Conservation (phyloP, 1,140 invertebrate species). For the Chrysoperla carnea region DNA sequence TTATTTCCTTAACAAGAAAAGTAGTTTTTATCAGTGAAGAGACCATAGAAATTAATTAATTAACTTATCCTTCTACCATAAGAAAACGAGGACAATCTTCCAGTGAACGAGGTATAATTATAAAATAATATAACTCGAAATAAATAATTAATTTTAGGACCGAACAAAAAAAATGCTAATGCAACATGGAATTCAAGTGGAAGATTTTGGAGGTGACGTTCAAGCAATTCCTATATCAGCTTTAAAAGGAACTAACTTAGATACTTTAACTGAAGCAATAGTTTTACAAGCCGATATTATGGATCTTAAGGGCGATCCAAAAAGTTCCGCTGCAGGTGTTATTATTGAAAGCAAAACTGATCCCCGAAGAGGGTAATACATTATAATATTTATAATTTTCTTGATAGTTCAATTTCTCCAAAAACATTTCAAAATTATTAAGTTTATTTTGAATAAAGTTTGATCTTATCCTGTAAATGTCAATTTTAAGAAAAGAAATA, state of each 20-base stretch:
- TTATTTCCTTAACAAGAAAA: too few species aligned
- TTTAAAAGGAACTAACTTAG: slow-evolving; percentile 63
- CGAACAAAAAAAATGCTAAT: slow-evolving; percentile 55
- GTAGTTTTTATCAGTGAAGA: too few species aligned
- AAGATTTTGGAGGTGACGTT: slow-evolving; percentile 82
- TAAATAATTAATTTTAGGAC: slow-evolving; percentile 31
- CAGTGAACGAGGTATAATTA: not conserved
- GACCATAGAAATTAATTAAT: too few species aligned
- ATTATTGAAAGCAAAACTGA: slow-evolving; percentile 77
- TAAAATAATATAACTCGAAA: not conserved
- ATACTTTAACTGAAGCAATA: slow-evolving; percentile 68
- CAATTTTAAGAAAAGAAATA: too few species aligned
- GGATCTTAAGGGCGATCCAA: slow-evolving; percentile 64
- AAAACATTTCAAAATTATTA: too few species aligned
- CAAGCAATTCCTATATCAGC: slow-evolving; percentile 88
- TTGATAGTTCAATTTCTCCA: too few species aligned
- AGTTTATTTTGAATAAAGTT: too few species aligned
- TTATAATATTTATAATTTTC: not conserved
- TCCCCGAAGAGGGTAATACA: slow-evolving; percentile 40
- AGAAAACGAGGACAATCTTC: too few species aligned
- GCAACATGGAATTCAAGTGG: slow-evolving; percentile 63
- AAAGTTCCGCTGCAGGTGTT: slow-evolving; percentile 71
- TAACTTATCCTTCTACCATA: too few species aligned
- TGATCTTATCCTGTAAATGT: too few species aligned
- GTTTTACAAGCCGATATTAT: slow-evolving; percentile 75